Conservation (phyloP, 2,113 vertebrate species). For the Petrocephalus microphthalmus region DNA sequence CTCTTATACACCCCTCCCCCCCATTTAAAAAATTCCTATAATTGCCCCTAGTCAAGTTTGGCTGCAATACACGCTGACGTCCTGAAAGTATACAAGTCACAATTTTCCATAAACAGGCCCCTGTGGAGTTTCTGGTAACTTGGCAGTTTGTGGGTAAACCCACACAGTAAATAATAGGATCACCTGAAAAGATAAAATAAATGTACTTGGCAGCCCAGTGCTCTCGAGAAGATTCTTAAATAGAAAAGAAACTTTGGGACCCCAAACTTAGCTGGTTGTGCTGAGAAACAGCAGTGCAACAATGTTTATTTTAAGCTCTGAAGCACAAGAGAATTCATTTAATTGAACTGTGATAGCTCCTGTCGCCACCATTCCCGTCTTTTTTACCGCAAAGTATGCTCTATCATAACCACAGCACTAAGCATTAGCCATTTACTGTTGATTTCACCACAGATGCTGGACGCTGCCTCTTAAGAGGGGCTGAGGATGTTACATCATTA, state of each 20-base stretch:
- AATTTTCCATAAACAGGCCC: not conserved
- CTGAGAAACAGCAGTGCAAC: not conserved
- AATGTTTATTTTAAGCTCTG: not conserved
- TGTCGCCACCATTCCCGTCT: not conserved
- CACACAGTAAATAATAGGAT: conserved; percentile 12
- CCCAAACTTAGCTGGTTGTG: not conserved
- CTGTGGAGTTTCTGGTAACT: not conserved
- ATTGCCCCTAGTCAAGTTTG: not conserved
- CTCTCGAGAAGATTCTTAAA: not conserved
- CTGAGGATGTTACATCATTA: not conserved
- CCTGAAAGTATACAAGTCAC: not conserved
- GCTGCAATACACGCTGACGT: not conserved
- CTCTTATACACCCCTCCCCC: not conserved
- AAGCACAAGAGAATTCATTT: not conserved
- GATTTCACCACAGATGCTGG: not conserved
- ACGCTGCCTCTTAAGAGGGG: not conserved
- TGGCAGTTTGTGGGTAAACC: conserved; percentile 16
- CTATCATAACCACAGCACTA: not conserved
- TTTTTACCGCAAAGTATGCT: not conserved
- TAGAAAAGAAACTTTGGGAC: not conserved
- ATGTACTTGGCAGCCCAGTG: not conserved
- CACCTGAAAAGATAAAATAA: not conserved
- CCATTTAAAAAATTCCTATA: not conserved
- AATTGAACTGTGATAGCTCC: too few relatives aligned
- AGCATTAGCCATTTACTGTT: not conserved